Evolutionary conservation across 2,113 vertebrate species (phyloP).

Genomic region (Origma solitaria): DNA sequence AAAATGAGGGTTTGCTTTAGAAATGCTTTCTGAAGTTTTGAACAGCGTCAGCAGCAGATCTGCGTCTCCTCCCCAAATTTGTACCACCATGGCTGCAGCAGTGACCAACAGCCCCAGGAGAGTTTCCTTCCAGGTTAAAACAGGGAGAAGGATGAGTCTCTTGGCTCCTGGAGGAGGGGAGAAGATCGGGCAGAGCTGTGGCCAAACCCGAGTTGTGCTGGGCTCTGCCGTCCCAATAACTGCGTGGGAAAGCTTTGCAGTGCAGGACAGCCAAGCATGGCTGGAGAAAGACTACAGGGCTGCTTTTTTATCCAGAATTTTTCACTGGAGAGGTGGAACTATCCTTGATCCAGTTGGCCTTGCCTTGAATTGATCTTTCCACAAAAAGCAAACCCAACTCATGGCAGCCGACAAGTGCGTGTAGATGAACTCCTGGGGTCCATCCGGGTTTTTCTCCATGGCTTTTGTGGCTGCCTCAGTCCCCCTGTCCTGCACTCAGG

Average conservation of each 20-base stretch:
- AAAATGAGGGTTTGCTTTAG: not conserved
- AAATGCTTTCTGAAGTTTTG: not conserved
- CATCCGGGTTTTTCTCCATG: not conserved
- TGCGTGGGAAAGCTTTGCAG: not conserved
- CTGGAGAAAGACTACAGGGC: not conserved
- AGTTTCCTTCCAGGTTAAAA: not conserved
- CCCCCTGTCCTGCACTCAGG: not conserved
- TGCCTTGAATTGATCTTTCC: not conserved
- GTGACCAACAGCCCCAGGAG: not conserved
- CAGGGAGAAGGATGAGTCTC: not conserved
- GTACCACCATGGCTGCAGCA: not conserved
- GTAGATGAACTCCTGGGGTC: not conserved
- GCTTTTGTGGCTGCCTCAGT: not conserved
- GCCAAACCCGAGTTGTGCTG: not conserved
- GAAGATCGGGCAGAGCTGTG: not conserved
- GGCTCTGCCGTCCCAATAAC: not conserved
- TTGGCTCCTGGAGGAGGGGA: not conserved
- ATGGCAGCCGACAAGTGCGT: accelerated
- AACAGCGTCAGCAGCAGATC: not conserved
- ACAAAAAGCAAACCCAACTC: not conserved
- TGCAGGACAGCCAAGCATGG: not conserved
- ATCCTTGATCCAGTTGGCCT: not conserved
- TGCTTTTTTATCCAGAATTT: not conserved
- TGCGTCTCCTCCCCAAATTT: not conserved
- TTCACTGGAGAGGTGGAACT: not conserved